Conservation (phyloP, 2,797 vertebrate species). For the Lemur catta region DNA sequence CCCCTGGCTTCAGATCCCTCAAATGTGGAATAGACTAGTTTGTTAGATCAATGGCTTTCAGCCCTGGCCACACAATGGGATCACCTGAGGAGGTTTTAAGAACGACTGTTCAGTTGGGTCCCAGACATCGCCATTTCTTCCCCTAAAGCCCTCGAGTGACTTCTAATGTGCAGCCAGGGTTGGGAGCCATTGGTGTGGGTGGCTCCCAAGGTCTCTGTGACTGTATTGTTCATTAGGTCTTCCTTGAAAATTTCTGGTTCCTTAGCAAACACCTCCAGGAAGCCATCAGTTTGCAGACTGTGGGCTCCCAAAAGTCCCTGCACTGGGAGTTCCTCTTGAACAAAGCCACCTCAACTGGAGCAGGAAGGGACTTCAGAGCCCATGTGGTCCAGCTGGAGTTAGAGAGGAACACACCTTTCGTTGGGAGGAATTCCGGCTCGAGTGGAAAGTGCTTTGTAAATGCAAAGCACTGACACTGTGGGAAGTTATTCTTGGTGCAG, state of each 20-base stretch:
- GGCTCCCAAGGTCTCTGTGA: conserved; percentile 1
- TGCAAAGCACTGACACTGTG: not conserved
- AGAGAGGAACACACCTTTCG: not conserved
- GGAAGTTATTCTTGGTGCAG: not conserved
- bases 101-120: not conserved
- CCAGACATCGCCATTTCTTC: not conserved
- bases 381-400: not conserved
- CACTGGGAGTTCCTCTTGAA: not conserved
- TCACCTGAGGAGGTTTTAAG: not conserved
- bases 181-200: not conserved
- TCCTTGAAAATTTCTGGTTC: conserved; percentile 50
- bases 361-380: not conserved
- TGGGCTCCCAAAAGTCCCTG: not conserved
- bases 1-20: not conserved
- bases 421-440: not conserved
- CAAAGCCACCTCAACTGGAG: not conserved
- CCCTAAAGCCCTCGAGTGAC: not conserved
- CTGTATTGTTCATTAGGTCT: not conserved
- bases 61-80: not conserved
- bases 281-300: conserved; percentile 14
- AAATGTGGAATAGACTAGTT: not conserved
- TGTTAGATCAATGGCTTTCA: not conserved
- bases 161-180: not conserved
- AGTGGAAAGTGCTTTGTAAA: not conserved
- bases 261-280: conserved; percentile 45